Percentiles rank a stretch among this genome's conserved stretches.
These are phyloP conservation scores for Drosophila yakuba DNA, from an alignment of 1,140 invertebrate genomes.

Conservation along the genomic window DNA sequence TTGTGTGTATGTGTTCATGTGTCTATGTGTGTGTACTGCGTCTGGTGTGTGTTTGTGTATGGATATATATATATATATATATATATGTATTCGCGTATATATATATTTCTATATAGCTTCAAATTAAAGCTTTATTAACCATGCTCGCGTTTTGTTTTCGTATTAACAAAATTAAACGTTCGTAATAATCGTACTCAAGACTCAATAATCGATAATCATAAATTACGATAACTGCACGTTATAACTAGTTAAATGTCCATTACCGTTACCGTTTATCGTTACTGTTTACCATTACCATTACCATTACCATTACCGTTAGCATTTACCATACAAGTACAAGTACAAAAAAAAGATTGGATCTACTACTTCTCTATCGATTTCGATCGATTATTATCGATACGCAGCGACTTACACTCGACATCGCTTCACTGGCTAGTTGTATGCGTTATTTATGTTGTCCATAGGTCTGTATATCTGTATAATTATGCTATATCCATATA, in stretches of 20 bases:
- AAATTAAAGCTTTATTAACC: conserved; percentile 85
- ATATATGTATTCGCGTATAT: conserved; percentile 56
- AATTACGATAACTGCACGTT: conserved; percentile 63
- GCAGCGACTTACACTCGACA: conserved; percentile 3
- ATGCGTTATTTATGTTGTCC: conserved; percentile 38
- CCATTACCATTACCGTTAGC: conserved; percentile 42
- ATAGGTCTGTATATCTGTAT: conserved; percentile 54
- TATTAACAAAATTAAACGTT: conserved; percentile 83
- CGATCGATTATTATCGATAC: conserved; percentile 1
- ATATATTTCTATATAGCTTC: conserved; percentile 80
- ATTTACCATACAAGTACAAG: conserved; percentile 37
- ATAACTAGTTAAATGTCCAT: conserved; percentile 66
- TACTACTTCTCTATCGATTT: conserved; percentile 26
- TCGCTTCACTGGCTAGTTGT: conserved; percentile 42
- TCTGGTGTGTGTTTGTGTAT: conserved; percentile 4
- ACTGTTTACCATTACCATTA: conserved; percentile 13
- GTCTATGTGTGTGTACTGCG: conserved; percentile 22
- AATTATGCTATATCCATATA: conserved; percentile 63
- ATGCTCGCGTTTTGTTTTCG: conserved; percentile 83
- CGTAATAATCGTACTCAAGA: conserved; percentile 73
- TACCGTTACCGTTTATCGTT: conserved; percentile 45
- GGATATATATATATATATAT: conserved; percentile 21
- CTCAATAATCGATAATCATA: conserved; percentile 59
- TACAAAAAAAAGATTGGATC: conserved; percentile 48
- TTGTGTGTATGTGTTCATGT: conserved; percentile 43